Evolutionary conservation across 2,113 vertebrate species (phyloP).

Genomic region (Ammodytes dubius): DNA sequence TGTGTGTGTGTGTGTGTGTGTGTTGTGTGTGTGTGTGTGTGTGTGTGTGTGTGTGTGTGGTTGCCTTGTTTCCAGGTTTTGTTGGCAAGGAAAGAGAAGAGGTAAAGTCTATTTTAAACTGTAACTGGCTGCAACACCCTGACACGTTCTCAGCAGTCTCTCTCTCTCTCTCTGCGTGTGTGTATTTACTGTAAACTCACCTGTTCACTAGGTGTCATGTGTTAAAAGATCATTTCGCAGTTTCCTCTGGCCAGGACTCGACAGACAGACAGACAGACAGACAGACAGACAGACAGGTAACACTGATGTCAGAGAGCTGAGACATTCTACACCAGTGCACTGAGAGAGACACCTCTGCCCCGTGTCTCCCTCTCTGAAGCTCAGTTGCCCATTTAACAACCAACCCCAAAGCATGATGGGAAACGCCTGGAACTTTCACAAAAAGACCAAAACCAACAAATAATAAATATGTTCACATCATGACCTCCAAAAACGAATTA

Average conservation of each 20-base stretch:
- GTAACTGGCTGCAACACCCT: conserved; percentile 25
- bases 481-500: not conserved
- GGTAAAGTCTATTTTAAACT: conserved; percentile 28
- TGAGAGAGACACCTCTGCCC: conserved; percentile 16
- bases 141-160: not conserved
- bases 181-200: conserved; percentile 70
- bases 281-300: not conserved
- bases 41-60: not conserved
- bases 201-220: conserved; percentile 36
- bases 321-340: conserved; percentile 55
- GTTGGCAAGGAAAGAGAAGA: conserved; percentile 2
- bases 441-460: not conserved
- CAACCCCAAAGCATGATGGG: conserved; percentile 20
- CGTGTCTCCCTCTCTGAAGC: not conserved
- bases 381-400: not conserved
- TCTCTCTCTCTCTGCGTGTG: not conserved
- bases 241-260: not conserved
- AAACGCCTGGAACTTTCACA: not conserved
- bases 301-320: conserved; percentile 34
- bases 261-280: not conserved
- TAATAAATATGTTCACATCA: not conserved
- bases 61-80: conserved; percentile 37
- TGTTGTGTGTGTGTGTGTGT: not conserved
- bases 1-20: not conserved
- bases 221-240: conserved; percentile 22